A percentile compares a stretch with the other conserved stretches of the same genome.
phyloP scores from a whole-genome alignment of 2,797 vertebrate genomes.

The Crenichthys baileyi region DNA sequence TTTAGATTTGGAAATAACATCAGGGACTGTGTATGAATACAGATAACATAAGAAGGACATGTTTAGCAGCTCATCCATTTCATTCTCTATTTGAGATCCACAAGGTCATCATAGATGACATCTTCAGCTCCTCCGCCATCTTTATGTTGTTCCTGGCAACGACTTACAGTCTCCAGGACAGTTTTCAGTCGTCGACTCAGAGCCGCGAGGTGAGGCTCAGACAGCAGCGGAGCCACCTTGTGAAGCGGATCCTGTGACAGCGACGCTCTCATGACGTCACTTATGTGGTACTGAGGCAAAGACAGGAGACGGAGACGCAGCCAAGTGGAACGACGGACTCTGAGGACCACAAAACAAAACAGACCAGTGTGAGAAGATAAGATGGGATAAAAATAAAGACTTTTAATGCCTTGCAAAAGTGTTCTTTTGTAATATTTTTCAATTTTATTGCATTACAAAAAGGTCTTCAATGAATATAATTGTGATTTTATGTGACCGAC shows the following conservation, averaged over 20 bases:
- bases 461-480: neutral
- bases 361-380: neutral
- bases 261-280: constrained; percentile 90
- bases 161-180: constrained; percentile 82
- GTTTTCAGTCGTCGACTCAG: constrained; percentile 87
- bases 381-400: neutral
- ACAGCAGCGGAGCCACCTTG: constrained; percentile 82
- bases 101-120: constrained; percentile 71
- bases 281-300: constrained; percentile 86
- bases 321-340: constrained; percentile 90
- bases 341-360: constrained; percentile 46
- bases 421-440: neutral
- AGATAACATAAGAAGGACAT: neutral
- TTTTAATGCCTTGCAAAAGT: neutral
- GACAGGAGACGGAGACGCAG: constrained; percentile 87
- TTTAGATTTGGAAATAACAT: neutral
- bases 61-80: constrained; percentile 1
- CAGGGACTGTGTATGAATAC: neutral
- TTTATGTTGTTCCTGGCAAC: constrained; percentile 71
- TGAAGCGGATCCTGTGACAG: constrained; percentile 86
- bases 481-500: neutral
- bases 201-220: constrained; percentile 86
- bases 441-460: neutral
- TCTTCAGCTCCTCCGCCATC: constrained; percentile 16
- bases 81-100: constrained; percentile 21